A percentile compares a stretch with the other conserved stretches of the same genome.
Evolutionary conservation across 2,888 invertebrate species (phyloP).

Genomic region (Carabus problematicus): DNA sequence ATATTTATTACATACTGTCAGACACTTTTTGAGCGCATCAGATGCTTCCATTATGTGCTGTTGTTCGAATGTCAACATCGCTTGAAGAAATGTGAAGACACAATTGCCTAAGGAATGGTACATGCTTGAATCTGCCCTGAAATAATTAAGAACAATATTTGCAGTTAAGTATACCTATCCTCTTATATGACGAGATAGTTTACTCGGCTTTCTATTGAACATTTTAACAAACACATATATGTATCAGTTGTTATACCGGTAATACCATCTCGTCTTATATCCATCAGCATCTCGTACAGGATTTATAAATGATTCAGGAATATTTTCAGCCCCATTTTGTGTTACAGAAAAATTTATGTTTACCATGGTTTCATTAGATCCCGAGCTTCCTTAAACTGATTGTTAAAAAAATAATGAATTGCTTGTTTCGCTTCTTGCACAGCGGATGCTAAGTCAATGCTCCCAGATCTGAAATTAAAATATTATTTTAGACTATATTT

Average conservation of each 20-base stretch:
- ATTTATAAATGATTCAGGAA: no score
- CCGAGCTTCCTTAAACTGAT: slow-evolving; percentile 84
- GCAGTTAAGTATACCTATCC: no score
- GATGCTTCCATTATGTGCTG: slow-evolving; percentile 77
- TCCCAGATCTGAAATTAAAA: slow-evolving; percentile 51
- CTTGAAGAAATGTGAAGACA: slow-evolving; percentile 90
- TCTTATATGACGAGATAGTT: no score
- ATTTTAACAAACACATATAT: not conserved
- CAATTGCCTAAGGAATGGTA: slow-evolving; percentile 92
- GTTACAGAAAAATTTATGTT: slow-evolving; percentile 47
- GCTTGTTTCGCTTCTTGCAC: slow-evolving; percentile 81
- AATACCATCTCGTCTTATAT: no score
- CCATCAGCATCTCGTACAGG: no score
- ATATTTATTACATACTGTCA: slow-evolving; percentile 78
- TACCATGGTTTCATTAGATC: slow-evolving; percentile 81
- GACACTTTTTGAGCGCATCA: slow-evolving; percentile 76
- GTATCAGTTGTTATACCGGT: no score
- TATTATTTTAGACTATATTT: slow-evolving; percentile 8
- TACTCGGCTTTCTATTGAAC: not conserved
- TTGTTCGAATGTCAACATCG: slow-evolving; percentile 91
- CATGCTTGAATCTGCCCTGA: slow-evolving; percentile 80
- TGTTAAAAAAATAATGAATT: slow-evolving; percentile 91
- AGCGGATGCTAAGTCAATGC: slow-evolving; percentile 72
- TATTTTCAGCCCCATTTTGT: no score
- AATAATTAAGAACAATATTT: slow-evolving; percentile 42